These are phyloP conservation scores for Aphrophora alni DNA, from an alignment of 2,888 invertebrate genomes.

Conservation along the genomic window DNA sequence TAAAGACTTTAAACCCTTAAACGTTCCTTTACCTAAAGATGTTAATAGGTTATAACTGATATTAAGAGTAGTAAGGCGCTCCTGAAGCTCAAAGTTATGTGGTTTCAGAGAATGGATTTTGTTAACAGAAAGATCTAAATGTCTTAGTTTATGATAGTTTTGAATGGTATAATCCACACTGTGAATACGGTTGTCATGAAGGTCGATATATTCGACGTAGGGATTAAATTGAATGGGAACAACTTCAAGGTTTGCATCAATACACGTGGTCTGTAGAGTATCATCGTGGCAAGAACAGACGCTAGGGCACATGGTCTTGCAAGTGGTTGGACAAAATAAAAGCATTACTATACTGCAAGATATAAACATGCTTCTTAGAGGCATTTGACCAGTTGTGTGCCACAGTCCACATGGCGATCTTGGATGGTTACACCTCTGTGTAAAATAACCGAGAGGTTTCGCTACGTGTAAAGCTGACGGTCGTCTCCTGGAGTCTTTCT, in stretches of 20 bases:
- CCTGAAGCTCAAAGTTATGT: conserved; percentile 81
- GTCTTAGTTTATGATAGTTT: conserved; percentile 80
- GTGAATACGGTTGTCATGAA: conserved; percentile 83
- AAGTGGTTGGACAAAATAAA: conserved; percentile 18
- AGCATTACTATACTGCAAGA: conserved; percentile 18
- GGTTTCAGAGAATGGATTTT: conserved; percentile 80
- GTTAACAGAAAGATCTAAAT: conserved; percentile 83
- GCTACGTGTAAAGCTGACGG: not conserved
- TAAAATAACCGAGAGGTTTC: not conserved
- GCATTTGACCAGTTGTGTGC: not conserved
- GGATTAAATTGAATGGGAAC: conserved; percentile 91
- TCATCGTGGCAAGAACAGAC: conserved; percentile 84
- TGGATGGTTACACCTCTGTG: not conserved
- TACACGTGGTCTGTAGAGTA: conserved; percentile 75
- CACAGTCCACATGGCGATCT: not conserved
- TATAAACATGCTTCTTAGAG: not conserved
- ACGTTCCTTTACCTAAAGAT: conserved; percentile 74
- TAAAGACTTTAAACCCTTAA: conserved; percentile 74
- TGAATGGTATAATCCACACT: conserved; percentile 78
- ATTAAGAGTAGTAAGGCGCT: conserved; percentile 75
- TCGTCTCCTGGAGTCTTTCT: conserved; percentile 26
- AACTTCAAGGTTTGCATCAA: conserved; percentile 78
- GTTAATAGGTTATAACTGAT: conserved; percentile 78
- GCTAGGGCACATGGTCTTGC: conserved; percentile 71
- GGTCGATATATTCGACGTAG: conserved; percentile 79